Percentiles rank a stretch among this genome's conserved stretches.
phyloP scores from a whole-genome alignment of 2,888 invertebrate species.

The Oscheius myriophilus region DNA sequence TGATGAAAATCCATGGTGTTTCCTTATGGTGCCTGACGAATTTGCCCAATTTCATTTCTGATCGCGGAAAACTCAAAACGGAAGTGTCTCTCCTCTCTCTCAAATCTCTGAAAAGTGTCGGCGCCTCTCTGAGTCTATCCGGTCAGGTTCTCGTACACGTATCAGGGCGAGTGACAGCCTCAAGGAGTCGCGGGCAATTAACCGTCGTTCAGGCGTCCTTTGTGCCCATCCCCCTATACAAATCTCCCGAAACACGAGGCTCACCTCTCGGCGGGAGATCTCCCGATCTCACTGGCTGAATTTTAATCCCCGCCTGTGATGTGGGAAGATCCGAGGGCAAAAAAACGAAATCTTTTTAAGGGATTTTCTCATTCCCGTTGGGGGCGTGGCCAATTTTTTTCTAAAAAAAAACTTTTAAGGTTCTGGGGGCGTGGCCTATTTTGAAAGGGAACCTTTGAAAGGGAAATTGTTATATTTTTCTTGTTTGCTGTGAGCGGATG shows the following conservation, averaged over 20 bases:
- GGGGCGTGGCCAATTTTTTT: no score
- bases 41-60: no score
- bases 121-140: conserved; percentile 1
- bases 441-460: no score
- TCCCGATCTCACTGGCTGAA: not conserved
- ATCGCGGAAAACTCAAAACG: no score
- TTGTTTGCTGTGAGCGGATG: no score
- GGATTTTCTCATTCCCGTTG: no score
- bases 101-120: not conserved
- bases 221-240: not conserved
- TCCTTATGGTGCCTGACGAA: no score
- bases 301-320: not conserved
- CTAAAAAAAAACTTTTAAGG: no score
- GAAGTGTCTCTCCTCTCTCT: no score
- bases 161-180: conserved; percentile 29
- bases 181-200: conserved; percentile 31
- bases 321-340: not conserved
- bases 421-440: no score
- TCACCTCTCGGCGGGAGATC: conserved; percentile 2
- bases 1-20: no score
- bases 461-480: no score
- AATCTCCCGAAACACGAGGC: not conserved
- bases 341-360: not conserved
- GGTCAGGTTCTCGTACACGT: conserved; percentile 15
- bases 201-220: conserved; percentile 19